Conservation (phyloP, 2,113 vertebrate genomes). For the Ginglymostoma cirratum region DNA sequence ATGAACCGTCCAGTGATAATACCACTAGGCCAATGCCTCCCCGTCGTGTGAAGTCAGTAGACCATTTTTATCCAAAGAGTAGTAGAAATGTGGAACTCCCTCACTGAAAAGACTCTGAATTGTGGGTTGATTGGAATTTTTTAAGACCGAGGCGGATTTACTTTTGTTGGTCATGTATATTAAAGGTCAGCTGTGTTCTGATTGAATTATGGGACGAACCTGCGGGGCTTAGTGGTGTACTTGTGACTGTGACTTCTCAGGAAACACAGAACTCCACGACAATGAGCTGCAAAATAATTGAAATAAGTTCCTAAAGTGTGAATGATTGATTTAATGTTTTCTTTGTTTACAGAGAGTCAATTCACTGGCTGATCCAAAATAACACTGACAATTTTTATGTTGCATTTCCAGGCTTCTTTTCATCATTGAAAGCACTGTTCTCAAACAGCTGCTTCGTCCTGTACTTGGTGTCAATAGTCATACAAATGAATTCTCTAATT, state of each 20-base stretch:
- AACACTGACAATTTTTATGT: slow-evolving; percentile 38
- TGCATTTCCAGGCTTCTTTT: slow-evolving; percentile 71
- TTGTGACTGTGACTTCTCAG: too few relatives aligned
- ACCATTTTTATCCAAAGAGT: not conserved
- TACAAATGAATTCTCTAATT: slow-evolving; percentile 86
- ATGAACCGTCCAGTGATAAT: too few relatives aligned
- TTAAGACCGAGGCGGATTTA: not conserved
- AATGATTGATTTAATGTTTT: not conserved
- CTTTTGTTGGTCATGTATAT: not conserved
- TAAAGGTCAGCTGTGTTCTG: not conserved
- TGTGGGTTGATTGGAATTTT: not conserved
- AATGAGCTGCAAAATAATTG: not conserved
- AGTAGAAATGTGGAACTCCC: not conserved
- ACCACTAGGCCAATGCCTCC: too few relatives aligned
- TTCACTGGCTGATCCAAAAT: not conserved
- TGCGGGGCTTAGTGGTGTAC: not conserved
- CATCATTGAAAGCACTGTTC: slow-evolving; percentile 74
- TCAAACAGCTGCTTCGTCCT: slow-evolving; percentile 75
- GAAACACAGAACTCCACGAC: not conserved
- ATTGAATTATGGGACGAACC: not conserved
- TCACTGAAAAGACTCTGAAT: not conserved
- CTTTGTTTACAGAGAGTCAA: not conserved
- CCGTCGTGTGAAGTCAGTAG: not conserved
- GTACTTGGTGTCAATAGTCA: slow-evolving; percentile 71
- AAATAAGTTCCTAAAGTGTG: not conserved